phyloP scores from a whole-genome alignment of 2,888 invertebrate species.

The Tenthredo scrophulariae region DNA sequence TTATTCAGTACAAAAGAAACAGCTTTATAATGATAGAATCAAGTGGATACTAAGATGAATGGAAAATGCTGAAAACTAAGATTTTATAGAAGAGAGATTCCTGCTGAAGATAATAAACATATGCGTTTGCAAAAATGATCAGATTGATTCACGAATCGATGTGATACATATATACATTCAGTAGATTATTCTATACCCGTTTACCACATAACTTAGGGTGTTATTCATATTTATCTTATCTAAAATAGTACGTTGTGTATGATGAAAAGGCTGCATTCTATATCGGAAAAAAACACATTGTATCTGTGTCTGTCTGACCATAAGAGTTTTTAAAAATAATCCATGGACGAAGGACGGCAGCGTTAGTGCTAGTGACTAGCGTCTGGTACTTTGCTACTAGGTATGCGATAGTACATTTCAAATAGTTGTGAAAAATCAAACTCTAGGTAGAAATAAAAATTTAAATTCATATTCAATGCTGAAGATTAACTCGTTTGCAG shows the following conservation, averaged over 20 bases:
- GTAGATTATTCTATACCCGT: background rate
- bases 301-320: background rate
- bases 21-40: background rate
- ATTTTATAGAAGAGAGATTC: background rate
- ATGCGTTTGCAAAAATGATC: background rate
- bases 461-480: background rate
- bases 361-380: slow-evolving; percentile 21
- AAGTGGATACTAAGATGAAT: background rate
- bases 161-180: background rate
- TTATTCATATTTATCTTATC: background rate
- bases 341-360: background rate
- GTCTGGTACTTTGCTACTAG: background rate
- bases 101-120: background rate
- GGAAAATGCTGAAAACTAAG: background rate
- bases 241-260: slow-evolving; percentile 30
- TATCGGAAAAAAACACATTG: background rate
- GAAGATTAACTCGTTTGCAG: too few species aligned
- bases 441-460: background rate
- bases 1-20: slow-evolving; percentile 3
- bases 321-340: background rate
- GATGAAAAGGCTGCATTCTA: background rate
- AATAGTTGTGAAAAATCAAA: background rate
- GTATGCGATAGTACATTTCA: background rate
- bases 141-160: background rate
- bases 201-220: background rate